Base-by-base conservation (phyloP, 2,113 vertebrate species). In the Tympanuchus pallidicinctus region DNA sequence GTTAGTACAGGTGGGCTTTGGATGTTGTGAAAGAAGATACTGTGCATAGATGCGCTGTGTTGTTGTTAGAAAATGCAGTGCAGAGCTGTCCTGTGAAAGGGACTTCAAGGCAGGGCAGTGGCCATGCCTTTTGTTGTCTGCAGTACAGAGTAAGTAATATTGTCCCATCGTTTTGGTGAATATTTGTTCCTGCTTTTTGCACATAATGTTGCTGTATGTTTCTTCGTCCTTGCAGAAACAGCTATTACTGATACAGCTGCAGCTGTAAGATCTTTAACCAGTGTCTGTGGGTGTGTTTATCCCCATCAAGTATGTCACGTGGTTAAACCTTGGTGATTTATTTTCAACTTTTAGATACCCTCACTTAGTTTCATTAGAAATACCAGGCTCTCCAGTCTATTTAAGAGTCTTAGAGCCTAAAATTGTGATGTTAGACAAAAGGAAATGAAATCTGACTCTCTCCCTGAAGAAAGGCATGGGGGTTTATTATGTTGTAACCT, bases 81-180 rank as follows among this genome's bases (percentile, higher is more conserved):
- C 27, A 6, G 75, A 78, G 45, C 56, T 70, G 7, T 18, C 8
- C 11, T 47, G 22, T 16, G n/a, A 60, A 72, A 40, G 25, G 34
- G 28, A 19, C 32, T 71, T 34, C 3, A 5, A 42, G 38, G 71
- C 34, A 74, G 28, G 25, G 27, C 50, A 50, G 28, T 10, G 19
- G 36, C 60, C 2, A 1, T 60, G 34, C 50, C 18, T 47, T 47
- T 52, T 64, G 54, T 15, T 0, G 2, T 67, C 43, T 27, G 21
- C 76, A 3, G 30, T 10, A 11, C 40, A 83, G 60, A 43, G 40
- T 27, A 52, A 52, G 25, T 52, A 52, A 4, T 3, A 1, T 16
- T 59, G 10, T 4, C 10, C 28, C 28, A 7, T 42, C 6, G 0
- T 28, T 38, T 28, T 8, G 8, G 56, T 14, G 60, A 17, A 2